Evolutionary conservation across 1,140 invertebrate species (phyloP).

Genomic region (Cydia strobilella): DNA sequence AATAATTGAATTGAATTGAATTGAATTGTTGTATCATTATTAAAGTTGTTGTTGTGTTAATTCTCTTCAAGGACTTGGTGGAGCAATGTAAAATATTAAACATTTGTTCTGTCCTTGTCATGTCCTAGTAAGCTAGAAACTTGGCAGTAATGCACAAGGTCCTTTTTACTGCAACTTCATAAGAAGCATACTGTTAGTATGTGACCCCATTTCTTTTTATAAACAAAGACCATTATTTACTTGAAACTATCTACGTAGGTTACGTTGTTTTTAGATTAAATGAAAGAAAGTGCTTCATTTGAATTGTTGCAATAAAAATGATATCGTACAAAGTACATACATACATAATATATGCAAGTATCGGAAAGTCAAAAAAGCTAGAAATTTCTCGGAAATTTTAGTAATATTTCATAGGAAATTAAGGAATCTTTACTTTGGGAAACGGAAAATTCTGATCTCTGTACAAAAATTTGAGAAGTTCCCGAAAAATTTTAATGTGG

Average conservation of each 20-base stretch:
- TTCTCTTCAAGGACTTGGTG: background rate
- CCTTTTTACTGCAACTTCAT: constrained; percentile 6
- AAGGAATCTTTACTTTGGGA: too few species aligned
- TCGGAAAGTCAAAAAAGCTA: too few species aligned
- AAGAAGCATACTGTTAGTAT: constrained; percentile 14
- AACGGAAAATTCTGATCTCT: too few species aligned
- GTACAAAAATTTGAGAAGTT: too few species aligned
- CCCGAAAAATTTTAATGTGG: too few species aligned
- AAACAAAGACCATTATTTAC: constrained; percentile 4
- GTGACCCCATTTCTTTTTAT: constrained; percentile 23
- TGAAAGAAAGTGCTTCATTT: background rate
- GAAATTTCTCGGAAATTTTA: too few species aligned
- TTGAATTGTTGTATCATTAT: too few species aligned
- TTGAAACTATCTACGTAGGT: background rate
- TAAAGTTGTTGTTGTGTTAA: too few species aligned
- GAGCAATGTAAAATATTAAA: background rate
- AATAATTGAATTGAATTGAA: too few species aligned
- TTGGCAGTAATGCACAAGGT: constrained; percentile 14
- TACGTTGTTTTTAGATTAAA: background rate
- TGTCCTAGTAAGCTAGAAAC: constrained; percentile 19
- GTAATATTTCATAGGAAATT: too few species aligned
- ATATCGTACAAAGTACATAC: too few species aligned
- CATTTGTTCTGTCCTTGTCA: background rate
- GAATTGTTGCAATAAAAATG: background rate
- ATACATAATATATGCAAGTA: too few species aligned